Evolutionary conservation across 2,888 invertebrate genomes (phyloP).

Genomic region (Pristionchus entomophagus): DNA sequence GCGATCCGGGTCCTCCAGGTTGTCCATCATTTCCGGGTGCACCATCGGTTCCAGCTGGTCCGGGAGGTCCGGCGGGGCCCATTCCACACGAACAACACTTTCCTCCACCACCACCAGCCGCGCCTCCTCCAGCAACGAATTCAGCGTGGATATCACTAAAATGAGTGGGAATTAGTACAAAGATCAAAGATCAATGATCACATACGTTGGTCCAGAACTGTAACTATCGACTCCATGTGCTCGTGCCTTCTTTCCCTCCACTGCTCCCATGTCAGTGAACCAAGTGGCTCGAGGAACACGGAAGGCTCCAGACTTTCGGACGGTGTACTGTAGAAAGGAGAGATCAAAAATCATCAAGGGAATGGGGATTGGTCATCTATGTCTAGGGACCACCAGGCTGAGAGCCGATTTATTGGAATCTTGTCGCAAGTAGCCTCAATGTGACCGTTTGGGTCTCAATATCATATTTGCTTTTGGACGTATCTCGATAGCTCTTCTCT

Average conservation of each 20-base stretch:
- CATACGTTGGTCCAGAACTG: not conserved
- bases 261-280: not conserved
- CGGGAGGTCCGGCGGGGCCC: not conserved
- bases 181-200: slow-evolving; percentile 21
- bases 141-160: slow-evolving; percentile 3
- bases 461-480: too few relatives aligned
- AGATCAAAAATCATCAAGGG: not conserved
- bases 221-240: not conserved
- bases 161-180: not conserved
- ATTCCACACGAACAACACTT: slow-evolving; percentile 13
- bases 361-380: not conserved
- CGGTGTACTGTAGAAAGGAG: slow-evolving; percentile 1
- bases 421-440: too few relatives aligned
- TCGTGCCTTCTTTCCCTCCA: not conserved
- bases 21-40: not conserved
- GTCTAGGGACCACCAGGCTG: too few relatives aligned
- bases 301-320: not conserved
- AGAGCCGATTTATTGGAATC: too few relatives aligned
- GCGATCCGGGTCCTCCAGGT: not conserved
- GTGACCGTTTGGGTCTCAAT: too few relatives aligned
- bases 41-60: not conserved
- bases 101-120: not conserved
- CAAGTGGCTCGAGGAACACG: slow-evolving; percentile 35
- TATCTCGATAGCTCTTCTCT: too few relatives aligned
- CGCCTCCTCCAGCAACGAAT: slow-evolving; percentile 27